phyloP scores from a whole-genome alignment of 2,888 invertebrate species.

The Merodon equestris region DNA sequence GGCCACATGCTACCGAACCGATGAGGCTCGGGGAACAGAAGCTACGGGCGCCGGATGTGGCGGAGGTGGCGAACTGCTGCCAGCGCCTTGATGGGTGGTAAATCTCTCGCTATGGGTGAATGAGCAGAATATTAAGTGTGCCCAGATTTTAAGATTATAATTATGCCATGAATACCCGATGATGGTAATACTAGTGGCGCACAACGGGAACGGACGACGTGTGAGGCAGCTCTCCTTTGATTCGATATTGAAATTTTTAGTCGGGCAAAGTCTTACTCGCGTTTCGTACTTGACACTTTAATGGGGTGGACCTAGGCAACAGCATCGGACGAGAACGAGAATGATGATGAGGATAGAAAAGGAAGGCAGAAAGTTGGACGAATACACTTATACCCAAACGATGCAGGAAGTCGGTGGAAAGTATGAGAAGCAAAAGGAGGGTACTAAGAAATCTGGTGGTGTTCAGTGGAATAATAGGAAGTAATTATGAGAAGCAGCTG shows the following conservation, averaged over 20 bases:
- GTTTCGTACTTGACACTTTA: constrained; percentile 60
- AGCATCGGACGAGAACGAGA: constrained; percentile 15
- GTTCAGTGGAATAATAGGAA: constrained; percentile 58
- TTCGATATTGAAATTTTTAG: constrained; percentile 66
- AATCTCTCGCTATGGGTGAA: constrained; percentile 54
- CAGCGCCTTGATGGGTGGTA: constrained; percentile 33
- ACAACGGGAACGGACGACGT: constrained; percentile 4
- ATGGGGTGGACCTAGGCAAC: constrained; percentile 33
- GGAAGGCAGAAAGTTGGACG: too few relatives aligned
- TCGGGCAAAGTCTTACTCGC: constrained; percentile 54
- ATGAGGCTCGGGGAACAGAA: too few relatives aligned
- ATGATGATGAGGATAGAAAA: not conserved
- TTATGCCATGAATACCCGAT: constrained; percentile 67
- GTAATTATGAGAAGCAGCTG: constrained; percentile 56
- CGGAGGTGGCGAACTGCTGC: not conserved
- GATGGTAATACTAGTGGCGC: constrained; percentile 47
- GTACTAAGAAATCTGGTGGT: constrained; percentile 43
- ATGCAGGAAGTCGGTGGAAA: not conserved
- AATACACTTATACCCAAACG: too few relatives aligned
- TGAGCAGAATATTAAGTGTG: constrained; percentile 67
- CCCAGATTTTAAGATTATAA: constrained; percentile 69
- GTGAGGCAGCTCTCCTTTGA: constrained; percentile 32
- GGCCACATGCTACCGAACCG: too few relatives aligned
- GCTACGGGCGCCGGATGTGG: not conserved
- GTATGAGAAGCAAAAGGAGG: not conserved